Conservation (phyloP, 2,113 vertebrate species). For the Cairina moschata region DNA sequence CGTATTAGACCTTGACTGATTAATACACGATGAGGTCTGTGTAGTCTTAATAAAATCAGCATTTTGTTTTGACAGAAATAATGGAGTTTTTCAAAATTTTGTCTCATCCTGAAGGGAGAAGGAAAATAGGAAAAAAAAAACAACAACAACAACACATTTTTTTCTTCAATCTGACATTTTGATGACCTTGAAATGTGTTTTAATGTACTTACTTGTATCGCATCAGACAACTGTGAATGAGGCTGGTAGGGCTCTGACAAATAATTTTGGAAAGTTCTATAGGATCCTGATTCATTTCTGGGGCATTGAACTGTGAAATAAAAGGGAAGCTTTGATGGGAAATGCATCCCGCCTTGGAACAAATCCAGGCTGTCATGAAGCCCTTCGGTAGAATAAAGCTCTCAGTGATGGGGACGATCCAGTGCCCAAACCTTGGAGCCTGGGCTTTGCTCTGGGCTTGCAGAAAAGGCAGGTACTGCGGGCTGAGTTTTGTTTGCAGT, state of each 20-base stretch:
- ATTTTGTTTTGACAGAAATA: neutral
- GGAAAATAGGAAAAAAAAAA: neutral
- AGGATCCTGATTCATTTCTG: neutral
- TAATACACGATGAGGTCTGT: rapidly evolving
- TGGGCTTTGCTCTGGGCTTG: neutral
- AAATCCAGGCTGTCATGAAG: neutral
- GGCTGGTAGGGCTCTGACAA: neutral
- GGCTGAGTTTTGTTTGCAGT: neutral
- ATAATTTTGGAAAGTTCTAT: neutral
- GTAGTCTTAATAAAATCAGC: neutral
- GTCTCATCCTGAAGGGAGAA: neutral
- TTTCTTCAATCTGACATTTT: neutral
- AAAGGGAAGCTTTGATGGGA: neutral
- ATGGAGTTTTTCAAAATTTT: neutral
- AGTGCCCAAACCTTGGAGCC: neutral
- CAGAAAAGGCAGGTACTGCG: neutral
- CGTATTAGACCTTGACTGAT: neutral
- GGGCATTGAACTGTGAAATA: neutral
- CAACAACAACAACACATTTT: rapidly evolving
- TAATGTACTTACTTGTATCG: neutral
- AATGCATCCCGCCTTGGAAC: neutral
- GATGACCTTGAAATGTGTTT: neutral
- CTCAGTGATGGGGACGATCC: neutral
- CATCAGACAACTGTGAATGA: neutral
- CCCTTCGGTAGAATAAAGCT: neutral